Base-by-base conservation (phyloP, 2,888 invertebrate genomes). In the Pogonocherus hispidulus region DNA sequence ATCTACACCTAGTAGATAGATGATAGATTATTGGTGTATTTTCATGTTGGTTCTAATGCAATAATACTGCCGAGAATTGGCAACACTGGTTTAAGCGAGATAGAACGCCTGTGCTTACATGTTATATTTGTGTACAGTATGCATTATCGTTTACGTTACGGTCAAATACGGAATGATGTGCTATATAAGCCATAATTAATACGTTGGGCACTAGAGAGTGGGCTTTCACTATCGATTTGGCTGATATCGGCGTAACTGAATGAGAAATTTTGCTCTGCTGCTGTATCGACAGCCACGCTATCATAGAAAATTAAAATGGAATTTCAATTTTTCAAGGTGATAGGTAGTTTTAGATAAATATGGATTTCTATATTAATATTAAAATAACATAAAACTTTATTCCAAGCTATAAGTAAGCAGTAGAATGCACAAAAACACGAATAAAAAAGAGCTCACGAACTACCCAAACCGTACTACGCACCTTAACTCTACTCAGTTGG, bases 101-200 rank as follows among this genome's bases (percentile, higher is more conserved):
- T 3, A 3, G 11, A 18, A 20, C 11, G 18, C 37, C 37, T 22
- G 41, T n/a, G 11, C 23, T 44, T 41, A 57, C 22, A 23, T 41
- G 55, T n/a, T 22, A 23, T 23, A 11, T 23, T 52, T 2, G 22
- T 37, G 19, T 44, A 20, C 20, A 2, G 23, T 20, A 20, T 57
- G 44, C 23, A 57, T 57, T 57, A 44, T 44, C 57, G 18, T 57
- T 57, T 57, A 57, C 57, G 44, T 57, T 16, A 22, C 55, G 37
- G 55, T 55, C 55, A 8, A 19, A 22, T 20, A n/a, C 19, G 3
- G 20, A 55, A 18, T 22, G n/a, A 14, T 16, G n/a, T n/a, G 19
- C 55, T 55, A 55, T n/a, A n/a, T n/a, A n/a, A n/a, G n/a, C n/a
- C n/a, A n/a, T 22, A 41, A 55, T 37, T 41, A 37, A 41, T 41